Conservation (phyloP, 64 coral and sea anemone species). For the Hydrozoanthus tunicans region DNA sequence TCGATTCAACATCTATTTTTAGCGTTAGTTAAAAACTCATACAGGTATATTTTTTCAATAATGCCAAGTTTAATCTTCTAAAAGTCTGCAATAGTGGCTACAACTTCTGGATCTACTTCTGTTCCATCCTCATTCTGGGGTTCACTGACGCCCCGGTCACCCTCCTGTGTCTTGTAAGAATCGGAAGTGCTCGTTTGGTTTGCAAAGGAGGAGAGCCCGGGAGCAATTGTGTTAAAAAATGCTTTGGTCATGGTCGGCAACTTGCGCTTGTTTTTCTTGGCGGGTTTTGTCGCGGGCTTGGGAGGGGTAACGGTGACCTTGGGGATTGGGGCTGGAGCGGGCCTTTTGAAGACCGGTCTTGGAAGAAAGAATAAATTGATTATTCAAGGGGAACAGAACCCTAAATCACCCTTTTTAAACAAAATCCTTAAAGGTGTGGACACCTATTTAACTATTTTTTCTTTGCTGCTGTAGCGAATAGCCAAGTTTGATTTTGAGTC, state of each 20-base stretch:
- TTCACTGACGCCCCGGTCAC: constrained; percentile 39
- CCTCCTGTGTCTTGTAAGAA: background rate
- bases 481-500: no score
- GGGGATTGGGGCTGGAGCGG: background rate
- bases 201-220: constrained; percentile 67
- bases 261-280: background rate
- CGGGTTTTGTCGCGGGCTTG: background rate
- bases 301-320: constrained; percentile 25
- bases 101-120: constrained; percentile 38
- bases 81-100: constrained; percentile 56
- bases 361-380: background rate
- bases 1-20: background rate
- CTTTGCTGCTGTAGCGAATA: no score
- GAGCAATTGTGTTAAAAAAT: constrained; percentile 80
- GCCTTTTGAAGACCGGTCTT: constrained; percentile 43
- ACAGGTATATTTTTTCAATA: background rate
- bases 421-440: no score
- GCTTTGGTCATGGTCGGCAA: constrained; percentile 58
- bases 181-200: background rate
- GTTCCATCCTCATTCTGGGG: background rate
- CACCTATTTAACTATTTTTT: no score
- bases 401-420: background rate
- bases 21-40: background rate
- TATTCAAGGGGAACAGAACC: no score
- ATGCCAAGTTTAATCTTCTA: background rate